Evolutionary conservation across 2,113 vertebrate genomes (phyloP).

Genomic region (Thalassarche chlororhynchos): DNA sequence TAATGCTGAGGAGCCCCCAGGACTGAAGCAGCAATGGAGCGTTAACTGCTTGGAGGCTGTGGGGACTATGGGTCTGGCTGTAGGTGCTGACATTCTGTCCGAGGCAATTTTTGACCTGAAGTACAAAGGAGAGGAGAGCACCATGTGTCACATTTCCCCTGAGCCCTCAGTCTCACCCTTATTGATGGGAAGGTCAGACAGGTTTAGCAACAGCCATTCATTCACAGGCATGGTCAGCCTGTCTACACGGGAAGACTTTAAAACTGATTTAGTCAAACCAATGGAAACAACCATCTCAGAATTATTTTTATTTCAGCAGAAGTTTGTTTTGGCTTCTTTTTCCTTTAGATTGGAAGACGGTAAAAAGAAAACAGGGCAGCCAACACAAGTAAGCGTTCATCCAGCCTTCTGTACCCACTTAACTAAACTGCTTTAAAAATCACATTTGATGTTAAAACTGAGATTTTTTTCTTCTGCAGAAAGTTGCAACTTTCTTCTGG

Average conservation of each 20-base stretch:
- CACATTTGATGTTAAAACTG: not conserved
- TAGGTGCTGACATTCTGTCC: not conserved
- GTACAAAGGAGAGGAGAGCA: not conserved
- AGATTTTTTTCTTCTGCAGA: not conserved
- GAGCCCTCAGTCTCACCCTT: not conserved
- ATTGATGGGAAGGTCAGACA: constrained; percentile 33
- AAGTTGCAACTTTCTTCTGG: not conserved
- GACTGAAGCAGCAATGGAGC: not conserved
- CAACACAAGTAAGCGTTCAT: not conserved
- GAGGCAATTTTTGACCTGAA: not conserved
- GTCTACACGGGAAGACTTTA: not conserved
- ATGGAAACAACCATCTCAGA: not conserved
- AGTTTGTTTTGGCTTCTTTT: not conserved
- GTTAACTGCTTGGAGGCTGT: not conserved
- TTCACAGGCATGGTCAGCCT: not conserved
- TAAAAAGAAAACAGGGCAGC: not conserved
- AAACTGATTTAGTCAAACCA: not conserved
- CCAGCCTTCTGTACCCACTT: not conserved
- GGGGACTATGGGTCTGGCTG: not conserved
- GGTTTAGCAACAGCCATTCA: not conserved
- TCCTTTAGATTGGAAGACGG: not conserved
- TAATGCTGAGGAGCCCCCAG: not conserved
- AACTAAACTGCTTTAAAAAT: not conserved
- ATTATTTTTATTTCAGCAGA: not conserved
- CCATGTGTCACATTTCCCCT: not conserved